A percentile compares a stretch with the other conserved stretches of the same genome.
Conservation (phyloP, 2,113 vertebrate species). For the Calonectris borealis region DNA sequence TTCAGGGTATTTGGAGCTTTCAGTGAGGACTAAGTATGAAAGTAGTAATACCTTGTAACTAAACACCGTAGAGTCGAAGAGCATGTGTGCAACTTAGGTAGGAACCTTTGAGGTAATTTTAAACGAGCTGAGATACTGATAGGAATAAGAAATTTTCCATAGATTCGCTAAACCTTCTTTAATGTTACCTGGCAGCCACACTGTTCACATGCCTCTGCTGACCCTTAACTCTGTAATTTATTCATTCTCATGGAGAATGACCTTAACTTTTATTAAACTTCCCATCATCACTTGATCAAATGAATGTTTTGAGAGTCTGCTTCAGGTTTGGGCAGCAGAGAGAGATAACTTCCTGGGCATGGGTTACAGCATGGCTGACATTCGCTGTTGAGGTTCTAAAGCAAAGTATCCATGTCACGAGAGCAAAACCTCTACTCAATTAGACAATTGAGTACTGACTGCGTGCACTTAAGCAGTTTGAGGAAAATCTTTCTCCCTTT, state of each 20-base stretch:
- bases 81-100: not conserved
- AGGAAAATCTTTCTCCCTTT: not conserved
- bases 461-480: not conserved
- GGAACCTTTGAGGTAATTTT: not conserved
- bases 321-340: not conserved
- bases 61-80: not conserved
- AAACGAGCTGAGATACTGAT: not conserved
- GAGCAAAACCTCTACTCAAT: not conserved
- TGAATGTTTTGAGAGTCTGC: not conserved
- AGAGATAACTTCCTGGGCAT: not conserved
- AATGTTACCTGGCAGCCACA: not conserved
- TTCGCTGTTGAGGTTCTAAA: not conserved
- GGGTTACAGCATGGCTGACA: not conserved
- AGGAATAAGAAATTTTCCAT: not conserved
- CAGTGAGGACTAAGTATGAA: not conserved
- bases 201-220: not conserved
- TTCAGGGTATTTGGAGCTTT: not conserved
- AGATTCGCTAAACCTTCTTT: not conserved
- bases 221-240: not conserved
- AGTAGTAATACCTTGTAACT: not conserved
- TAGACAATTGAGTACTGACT: not conserved
- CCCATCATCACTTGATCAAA: not conserved
- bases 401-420: not conserved
- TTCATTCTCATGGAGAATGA: not conserved
- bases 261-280: not conserved